Evolutionary conservation across 2,113 vertebrate genomes (phyloP).

Genomic region (Platichthys stellatus): DNA sequence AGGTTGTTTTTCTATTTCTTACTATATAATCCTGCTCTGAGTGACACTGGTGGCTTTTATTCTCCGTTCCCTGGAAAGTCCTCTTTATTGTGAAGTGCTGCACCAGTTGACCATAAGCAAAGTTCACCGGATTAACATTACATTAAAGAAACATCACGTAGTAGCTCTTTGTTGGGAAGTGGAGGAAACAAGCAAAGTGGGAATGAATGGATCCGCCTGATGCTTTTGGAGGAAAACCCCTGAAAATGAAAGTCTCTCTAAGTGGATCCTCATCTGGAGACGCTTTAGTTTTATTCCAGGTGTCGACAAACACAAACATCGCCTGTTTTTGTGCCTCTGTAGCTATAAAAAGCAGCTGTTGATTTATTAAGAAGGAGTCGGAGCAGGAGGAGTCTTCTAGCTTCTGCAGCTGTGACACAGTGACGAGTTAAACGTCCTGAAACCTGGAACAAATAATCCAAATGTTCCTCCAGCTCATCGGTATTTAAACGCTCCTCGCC

Average conservation of each 20-base stretch:
- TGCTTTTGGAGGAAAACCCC: slow-evolving; percentile 12
- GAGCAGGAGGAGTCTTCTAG: background rate
- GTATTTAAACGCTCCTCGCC: too few species aligned
- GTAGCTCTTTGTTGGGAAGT: background rate
- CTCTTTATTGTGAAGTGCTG: slow-evolving; percentile 11
- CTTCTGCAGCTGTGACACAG: background rate
- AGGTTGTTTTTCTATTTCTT: too few species aligned
- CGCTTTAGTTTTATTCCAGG: slow-evolving; percentile 28
- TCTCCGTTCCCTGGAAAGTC: too few species aligned
- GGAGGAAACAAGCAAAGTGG: background rate
- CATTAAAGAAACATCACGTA: background rate
- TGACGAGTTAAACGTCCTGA: background rate
- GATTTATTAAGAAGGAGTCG: slow-evolving; percentile 10
- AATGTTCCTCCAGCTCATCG: background rate
- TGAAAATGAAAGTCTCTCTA: background rate
- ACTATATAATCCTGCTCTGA: too few species aligned
- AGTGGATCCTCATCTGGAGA: slow-evolving; percentile 26
- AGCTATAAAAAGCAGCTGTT: slow-evolving; percentile 1
- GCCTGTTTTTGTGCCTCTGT: background rate
- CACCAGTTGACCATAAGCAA: background rate
- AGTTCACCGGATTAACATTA: background rate
- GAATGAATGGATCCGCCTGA: background rate
- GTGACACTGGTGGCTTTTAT: too few species aligned
- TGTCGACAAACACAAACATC: slow-evolving; percentile 5
- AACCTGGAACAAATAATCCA: slow-evolving; percentile 5